Evolutionary conservation across 2,113 vertebrate species (phyloP).

Genomic region (Ammodytes marinus): DNA sequence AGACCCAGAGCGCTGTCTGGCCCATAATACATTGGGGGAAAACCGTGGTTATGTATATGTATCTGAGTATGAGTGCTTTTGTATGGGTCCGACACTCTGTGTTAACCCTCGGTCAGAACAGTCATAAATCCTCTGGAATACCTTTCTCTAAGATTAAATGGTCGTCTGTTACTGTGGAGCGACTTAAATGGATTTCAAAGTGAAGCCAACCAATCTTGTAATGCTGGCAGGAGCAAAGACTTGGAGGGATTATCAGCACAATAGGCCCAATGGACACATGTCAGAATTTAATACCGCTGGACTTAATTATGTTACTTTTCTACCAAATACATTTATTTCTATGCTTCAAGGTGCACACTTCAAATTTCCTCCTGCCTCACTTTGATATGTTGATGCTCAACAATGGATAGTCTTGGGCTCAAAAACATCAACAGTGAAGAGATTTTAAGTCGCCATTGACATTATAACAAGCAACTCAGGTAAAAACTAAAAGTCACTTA

Average conservation of each 20-base stretch:
- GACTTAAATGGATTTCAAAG: constrained; percentile 66
- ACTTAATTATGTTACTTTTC: constrained; percentile 39
- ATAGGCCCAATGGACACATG: constrained; percentile 35
- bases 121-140: constrained; percentile 67
- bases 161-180: constrained; percentile 52
- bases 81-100: constrained; percentile 33
- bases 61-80: constrained; percentile 46
- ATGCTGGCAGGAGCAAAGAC: constrained; percentile 25
- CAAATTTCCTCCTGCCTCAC: not conserved
- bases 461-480: not conserved
- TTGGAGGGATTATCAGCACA: constrained; percentile 50
- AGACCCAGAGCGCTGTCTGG: not conserved
- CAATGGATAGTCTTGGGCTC: not conserved
- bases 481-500: not conserved
- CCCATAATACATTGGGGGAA: constrained; percentile 3
- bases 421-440: not conserved
- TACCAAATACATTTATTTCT: constrained; percentile 8
- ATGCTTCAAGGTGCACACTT: not conserved
- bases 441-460: not conserved
- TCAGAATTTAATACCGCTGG: constrained; percentile 26
- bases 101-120: constrained; percentile 50
- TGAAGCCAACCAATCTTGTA: constrained; percentile 37
- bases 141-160: constrained; percentile 72
- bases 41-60: constrained; percentile 41
- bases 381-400: not conserved